Conservation (phyloP, 2,113 vertebrate genomes). For the Melospiza melodia region DNA sequence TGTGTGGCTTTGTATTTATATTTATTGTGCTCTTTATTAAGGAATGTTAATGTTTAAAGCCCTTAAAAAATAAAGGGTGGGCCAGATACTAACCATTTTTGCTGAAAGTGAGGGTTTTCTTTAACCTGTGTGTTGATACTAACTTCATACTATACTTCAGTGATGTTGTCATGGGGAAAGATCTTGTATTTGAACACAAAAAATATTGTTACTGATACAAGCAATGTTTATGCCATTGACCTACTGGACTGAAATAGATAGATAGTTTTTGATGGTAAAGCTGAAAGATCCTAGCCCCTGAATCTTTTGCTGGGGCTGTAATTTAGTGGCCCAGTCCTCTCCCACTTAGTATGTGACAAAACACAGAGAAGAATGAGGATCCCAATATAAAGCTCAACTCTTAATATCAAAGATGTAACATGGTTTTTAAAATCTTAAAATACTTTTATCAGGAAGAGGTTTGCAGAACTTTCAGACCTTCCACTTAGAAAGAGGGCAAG, state of each 20-base stretch:
- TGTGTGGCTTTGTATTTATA: conserved; percentile 63
- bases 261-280: neutral
- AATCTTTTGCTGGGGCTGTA: neutral
- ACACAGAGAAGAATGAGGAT: neutral
- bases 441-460: neutral
- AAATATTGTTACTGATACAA: neutral
- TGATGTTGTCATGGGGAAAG: neutral
- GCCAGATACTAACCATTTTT: neutral
- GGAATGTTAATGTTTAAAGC: conserved; percentile 9
- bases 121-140: neutral
- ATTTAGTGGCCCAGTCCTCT: neutral
- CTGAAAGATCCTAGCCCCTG: neutral
- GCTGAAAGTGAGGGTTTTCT: neutral
- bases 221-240: neutral
- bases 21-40: conserved; percentile 37
- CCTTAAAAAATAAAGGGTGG: neutral
- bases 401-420: neutral
- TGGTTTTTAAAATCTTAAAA: neutral
- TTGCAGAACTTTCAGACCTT: neutral
- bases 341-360: neutral
- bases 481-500: neutral
- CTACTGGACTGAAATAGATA: neutral
- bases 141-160: neutral
- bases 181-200: neutral
- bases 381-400: neutral